These are phyloP conservation scores for Erythrolamprus reginae DNA, from an alignment of 2,113 vertebrate species.

Conservation along the genomic window DNA sequence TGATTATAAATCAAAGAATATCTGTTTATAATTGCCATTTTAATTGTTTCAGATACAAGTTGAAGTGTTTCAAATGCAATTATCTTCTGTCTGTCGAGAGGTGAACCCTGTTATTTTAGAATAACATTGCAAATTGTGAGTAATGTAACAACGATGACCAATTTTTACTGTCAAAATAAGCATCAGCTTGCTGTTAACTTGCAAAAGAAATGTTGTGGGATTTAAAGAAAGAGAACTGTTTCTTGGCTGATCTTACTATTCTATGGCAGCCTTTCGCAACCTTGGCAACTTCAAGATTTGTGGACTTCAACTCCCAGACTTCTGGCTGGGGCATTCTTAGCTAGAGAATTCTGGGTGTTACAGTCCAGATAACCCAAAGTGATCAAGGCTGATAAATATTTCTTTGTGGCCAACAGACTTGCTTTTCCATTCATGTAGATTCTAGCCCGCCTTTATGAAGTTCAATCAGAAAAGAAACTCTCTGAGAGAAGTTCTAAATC, in stretches of 20 bases:
- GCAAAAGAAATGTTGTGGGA: neutral
- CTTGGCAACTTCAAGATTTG: neutral
- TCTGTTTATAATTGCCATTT: conserved; percentile 34
- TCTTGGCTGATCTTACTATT: neutral
- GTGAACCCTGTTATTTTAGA: neutral
- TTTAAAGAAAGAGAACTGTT: too few relatives aligned
- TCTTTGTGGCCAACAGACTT: neutral
- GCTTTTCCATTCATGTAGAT: neutral
- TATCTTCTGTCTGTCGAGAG: neutral
- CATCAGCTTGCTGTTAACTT: neutral
- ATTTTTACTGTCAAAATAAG: neutral
- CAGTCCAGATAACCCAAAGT: neutral
- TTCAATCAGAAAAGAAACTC: neutral
- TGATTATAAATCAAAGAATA: neutral
- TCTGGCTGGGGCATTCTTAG: neutral
- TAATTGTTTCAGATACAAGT: conserved; percentile 1
- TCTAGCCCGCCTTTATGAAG: neutral
- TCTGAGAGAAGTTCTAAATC: neutral
- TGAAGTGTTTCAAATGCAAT: neutral
- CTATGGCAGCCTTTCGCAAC: neutral
- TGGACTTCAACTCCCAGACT: neutral
- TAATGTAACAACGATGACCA: neutral
- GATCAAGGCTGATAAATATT: neutral
- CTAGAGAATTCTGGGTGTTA: neutral
- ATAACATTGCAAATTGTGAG: neutral